Evolutionary conservation across 2,888 invertebrate species (phyloP).

Genomic region (Drosophila kambysellisi): DNA sequence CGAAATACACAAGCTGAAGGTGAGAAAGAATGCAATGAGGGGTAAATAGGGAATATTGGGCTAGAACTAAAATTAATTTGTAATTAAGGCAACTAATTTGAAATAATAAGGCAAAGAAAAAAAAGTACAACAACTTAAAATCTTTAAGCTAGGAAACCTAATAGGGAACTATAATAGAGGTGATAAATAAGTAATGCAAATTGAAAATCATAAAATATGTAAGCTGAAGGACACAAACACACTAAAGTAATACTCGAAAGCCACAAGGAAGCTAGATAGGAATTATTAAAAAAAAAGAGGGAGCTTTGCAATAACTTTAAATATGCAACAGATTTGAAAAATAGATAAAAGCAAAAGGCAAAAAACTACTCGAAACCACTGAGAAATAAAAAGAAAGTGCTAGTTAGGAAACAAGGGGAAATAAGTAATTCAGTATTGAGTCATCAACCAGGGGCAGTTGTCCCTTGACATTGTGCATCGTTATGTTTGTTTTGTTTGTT

Average conservation of each 20-base stretch:
- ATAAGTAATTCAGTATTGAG: slow-evolving; percentile 8
- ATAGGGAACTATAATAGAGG: neutral
- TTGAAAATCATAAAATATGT: neutral
- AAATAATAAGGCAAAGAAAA: neutral
- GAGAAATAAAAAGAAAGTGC: neutral
- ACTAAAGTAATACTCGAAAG: neutral
- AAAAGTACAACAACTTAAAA: neutral
- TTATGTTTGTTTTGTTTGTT: slow-evolving; percentile 64
- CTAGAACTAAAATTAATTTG: neutral
- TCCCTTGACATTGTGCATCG: slow-evolving; percentile 56
- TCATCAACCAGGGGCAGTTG: slow-evolving; percentile 33
- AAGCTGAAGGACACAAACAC: neutral
- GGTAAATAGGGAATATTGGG: neutral
- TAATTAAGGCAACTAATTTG: neutral
- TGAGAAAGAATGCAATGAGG: slow-evolving; percentile 25
- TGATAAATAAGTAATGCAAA: neutral
- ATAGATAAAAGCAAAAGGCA: neutral
- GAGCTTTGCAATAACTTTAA: neutral
- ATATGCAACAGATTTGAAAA: neutral
- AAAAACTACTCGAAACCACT: neutral
- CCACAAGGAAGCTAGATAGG: neutral
- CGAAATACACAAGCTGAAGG: slow-evolving; percentile 88
- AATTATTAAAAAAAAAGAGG: neutral
- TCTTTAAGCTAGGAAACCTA: neutral
- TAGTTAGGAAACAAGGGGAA: neutral